A percentile compares a stretch with the other conserved stretches of the same genome.
These are phyloP conservation scores for Characodon lateralis DNA, from an alignment of 2,797 vertebrate species.

Conservation along the genomic window DNA sequence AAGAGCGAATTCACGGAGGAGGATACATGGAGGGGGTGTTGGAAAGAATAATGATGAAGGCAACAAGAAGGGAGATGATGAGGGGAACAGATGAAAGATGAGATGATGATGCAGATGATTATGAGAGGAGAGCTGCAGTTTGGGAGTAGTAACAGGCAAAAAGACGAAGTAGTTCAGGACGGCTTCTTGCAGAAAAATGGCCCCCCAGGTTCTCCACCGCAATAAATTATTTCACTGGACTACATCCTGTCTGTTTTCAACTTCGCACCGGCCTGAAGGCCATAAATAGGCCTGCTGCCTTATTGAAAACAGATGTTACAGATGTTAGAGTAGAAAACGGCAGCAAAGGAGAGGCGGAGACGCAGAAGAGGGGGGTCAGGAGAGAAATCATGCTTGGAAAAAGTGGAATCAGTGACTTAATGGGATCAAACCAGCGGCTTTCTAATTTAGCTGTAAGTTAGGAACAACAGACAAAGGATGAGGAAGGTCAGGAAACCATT, in stretches of 20 bases:
- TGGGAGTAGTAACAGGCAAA: neutral
- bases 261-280: constrained; percentile 61
- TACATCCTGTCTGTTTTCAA: constrained; percentile 70
- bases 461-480: too few species aligned
- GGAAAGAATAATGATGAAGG: constrained; percentile 56
- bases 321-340: constrained; percentile 25
- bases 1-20: constrained; percentile 54
- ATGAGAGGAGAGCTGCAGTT: constrained; percentile 50
- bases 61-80: constrained; percentile 49
- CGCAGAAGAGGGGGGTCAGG: neutral
- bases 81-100: constrained; percentile 59
- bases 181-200: constrained; percentile 41
- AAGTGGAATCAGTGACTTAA: constrained; percentile 13
- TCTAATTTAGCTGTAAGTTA: constrained; percentile 20
- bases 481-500: too few species aligned
- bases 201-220: constrained; percentile 24
- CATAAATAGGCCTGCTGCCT: constrained; percentile 52
- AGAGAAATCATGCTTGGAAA: neutral
- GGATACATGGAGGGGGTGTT: neutral
- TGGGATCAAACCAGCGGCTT: constrained; percentile 23
- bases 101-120: constrained; percentile 45
- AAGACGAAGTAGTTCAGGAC: constrained; percentile 36
- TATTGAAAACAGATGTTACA: constrained; percentile 71
- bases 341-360: constrained; percentile 4
- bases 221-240: constrained; percentile 66